phyloP scores from a whole-genome alignment of 2,797 vertebrate species.

The Myotis planiceps region DNA sequence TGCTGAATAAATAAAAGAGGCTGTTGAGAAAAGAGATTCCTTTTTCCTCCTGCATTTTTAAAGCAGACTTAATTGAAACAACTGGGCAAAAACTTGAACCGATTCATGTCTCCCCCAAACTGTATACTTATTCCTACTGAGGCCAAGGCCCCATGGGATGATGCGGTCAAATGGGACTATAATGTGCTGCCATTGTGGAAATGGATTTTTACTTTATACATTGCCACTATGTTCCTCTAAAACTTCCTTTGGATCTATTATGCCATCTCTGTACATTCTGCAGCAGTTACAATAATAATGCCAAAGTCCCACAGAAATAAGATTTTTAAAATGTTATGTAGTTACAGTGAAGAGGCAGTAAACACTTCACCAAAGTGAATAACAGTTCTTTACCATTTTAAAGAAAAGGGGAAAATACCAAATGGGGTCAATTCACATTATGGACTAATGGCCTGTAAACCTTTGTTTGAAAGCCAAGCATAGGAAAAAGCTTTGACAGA shows the following conservation, averaged over 20 bases:
- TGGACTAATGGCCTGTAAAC: constrained; percentile 76
- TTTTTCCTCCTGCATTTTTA: constrained; percentile 24
- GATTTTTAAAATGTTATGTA: constrained; percentile 74
- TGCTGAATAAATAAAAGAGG: constrained; percentile 30
- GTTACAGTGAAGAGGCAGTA: constrained; percentile 70
- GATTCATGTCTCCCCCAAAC: constrained; percentile 49
- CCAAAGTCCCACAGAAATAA: constrained; percentile 68
- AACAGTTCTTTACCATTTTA: neutral
- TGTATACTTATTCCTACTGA: constrained; percentile 67
- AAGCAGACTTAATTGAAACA: constrained; percentile 56
- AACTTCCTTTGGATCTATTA: constrained; percentile 74
- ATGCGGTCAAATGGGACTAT: constrained; percentile 55
- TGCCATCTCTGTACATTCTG: constrained; percentile 73
- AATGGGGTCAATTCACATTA: constrained; percentile 80
- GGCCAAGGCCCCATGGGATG: constrained; percentile 36
- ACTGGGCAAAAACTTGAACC: constrained; percentile 36
- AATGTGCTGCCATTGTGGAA: constrained; percentile 53
- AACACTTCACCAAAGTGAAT: constrained; percentile 60
- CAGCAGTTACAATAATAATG: constrained; percentile 74
- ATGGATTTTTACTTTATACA: constrained; percentile 71
- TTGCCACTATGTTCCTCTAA: constrained; percentile 63
- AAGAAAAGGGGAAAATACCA: constrained; percentile 73
- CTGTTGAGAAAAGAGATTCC: constrained; percentile 41
- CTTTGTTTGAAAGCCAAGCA: constrained; percentile 73
- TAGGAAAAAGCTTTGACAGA: constrained; percentile 75